A percentile compares a stretch with the other conserved stretches of the same genome.
Conservation (phyloP, 2,797 vertebrate genomes). For the Triplophysa bombifrons region DNA sequence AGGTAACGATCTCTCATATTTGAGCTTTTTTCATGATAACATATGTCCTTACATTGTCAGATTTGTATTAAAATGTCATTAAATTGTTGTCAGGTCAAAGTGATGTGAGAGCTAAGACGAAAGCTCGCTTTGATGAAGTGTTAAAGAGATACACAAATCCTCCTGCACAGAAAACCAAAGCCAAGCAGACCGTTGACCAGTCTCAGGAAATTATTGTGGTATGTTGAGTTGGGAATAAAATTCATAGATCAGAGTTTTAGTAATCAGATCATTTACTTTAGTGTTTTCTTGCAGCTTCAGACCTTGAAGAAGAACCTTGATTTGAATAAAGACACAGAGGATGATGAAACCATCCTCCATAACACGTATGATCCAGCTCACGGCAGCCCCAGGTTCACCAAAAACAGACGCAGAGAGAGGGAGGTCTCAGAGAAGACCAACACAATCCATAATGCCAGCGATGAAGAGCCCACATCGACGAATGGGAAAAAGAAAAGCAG, state of each 20-base stretch:
- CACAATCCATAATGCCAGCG: slow-evolving; percentile 65
- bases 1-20: slow-evolving; percentile 38
- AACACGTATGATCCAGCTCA: slow-evolving; percentile 76
- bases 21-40: not conserved
- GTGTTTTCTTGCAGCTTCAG: slow-evolving; percentile 76
- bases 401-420: slow-evolving; percentile 79
- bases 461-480: slow-evolving; percentile 67
- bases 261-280: not conserved
- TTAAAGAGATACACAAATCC: slow-evolving; percentile 81
- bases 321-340: slow-evolving; percentile 78
- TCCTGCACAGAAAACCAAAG: slow-evolving; percentile 75
- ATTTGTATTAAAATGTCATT: not conserved
- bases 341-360: slow-evolving; percentile 78
- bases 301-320: slow-evolving; percentile 80
- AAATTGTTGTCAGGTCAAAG: slow-evolving; percentile 78
- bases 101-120: slow-evolving; percentile 89
- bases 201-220: slow-evolving; percentile 82
- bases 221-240: slow-evolving; percentile 54
- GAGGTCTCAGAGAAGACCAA: slow-evolving; percentile 77
- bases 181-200: slow-evolving; percentile 75
- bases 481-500: slow-evolving; percentile 77
- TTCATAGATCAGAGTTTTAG: not conserved
- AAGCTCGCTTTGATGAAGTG: slow-evolving; percentile 87
- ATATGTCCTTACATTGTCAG: not conserved
- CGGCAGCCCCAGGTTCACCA: slow-evolving; percentile 79